Percentiles rank a stretch among this genome's conserved stretches.
Evolutionary conservation across 2,113 vertebrate species (phyloP).

Genomic region (Oophaga pumilio): DNA sequence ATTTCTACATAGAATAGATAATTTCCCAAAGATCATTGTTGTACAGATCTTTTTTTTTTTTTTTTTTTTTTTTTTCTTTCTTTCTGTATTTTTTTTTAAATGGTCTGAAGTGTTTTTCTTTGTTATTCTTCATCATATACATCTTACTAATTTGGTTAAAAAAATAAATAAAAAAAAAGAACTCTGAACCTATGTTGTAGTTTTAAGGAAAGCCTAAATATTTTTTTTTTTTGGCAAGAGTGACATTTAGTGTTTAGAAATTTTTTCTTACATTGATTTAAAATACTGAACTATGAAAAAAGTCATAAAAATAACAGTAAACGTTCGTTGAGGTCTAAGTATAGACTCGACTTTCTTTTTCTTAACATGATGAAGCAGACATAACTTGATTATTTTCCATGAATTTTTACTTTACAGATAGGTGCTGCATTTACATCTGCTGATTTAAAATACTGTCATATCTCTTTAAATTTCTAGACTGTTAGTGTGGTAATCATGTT

Average conservation of each 20-base stretch:
- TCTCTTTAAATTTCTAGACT: slow-evolving; percentile 85
- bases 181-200: slow-evolving; percentile 78
- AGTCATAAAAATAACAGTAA: slow-evolving; percentile 75
- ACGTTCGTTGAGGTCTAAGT: slow-evolving; percentile 79
- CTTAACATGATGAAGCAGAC: slow-evolving; percentile 71
- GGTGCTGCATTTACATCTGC: slow-evolving; percentile 81
- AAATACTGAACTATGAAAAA: slow-evolving; percentile 75
- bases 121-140: slow-evolving; percentile 78
- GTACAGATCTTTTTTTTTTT: slow-evolving; percentile 79
- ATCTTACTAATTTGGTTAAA: slow-evolving; percentile 83
- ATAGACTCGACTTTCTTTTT: slow-evolving; percentile 70
- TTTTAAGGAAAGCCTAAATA: slow-evolving; percentile 78
- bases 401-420: slow-evolving; percentile 74
- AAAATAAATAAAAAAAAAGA: slow-evolving; percentile 64
- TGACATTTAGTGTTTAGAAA: slow-evolving; percentile 81
- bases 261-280: slow-evolving; percentile 78
- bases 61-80: slow-evolving; percentile 73
- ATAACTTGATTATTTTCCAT: slow-evolving; percentile 72
- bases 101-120: slow-evolving; percentile 75
- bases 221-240: slow-evolving; percentile 82
- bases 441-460: slow-evolving; percentile 81
- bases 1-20: slow-evolving; percentile 84
- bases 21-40: slow-evolving; percentile 79
- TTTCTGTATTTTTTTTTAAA: slow-evolving; percentile 76
- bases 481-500: slow-evolving; percentile 83